Conservation (phyloP, 2,888 invertebrate genomes). For the Mythimna vitellina region DNA sequence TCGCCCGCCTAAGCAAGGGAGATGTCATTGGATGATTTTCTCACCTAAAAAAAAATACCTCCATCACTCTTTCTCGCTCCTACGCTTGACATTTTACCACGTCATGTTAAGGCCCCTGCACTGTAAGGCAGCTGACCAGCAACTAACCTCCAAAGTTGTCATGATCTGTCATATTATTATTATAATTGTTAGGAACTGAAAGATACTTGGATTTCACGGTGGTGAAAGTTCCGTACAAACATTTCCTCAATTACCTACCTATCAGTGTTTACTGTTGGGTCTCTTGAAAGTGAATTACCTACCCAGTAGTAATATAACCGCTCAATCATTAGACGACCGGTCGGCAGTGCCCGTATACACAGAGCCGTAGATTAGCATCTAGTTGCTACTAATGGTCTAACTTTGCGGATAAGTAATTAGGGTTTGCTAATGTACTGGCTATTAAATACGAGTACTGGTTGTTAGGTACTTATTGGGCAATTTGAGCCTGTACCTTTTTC, state of each 20-base stretch:
- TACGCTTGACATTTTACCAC: too few species aligned
- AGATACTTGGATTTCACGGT: background rate
- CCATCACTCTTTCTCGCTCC: too few species aligned
- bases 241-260: background rate
- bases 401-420: conserved; percentile 31
- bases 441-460: conserved; percentile 11
- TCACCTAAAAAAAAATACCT: too few species aligned
- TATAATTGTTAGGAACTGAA: background rate
- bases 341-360: background rate
- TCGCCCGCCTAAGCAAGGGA: too few species aligned
- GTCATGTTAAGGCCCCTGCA: too few species aligned
- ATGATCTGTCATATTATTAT: too few species aligned
- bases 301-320: background rate
- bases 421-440: conserved; percentile 23
- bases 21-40: too few species aligned
- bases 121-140: too few species aligned
- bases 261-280: background rate
- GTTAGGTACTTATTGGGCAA: conserved; percentile 5
- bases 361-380: conserved; percentile 32
- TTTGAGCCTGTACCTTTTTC: background rate
- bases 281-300: background rate
- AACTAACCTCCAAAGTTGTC: too few species aligned
- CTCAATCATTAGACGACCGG: conserved; percentile 19
- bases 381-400: conserved; percentile 29
- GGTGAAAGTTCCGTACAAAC: background rate